Percentiles rank a stretch among this genome's conserved stretches.
Conservation (phyloP, 2,888 invertebrate species). For the Piscicola geometra region DNA sequence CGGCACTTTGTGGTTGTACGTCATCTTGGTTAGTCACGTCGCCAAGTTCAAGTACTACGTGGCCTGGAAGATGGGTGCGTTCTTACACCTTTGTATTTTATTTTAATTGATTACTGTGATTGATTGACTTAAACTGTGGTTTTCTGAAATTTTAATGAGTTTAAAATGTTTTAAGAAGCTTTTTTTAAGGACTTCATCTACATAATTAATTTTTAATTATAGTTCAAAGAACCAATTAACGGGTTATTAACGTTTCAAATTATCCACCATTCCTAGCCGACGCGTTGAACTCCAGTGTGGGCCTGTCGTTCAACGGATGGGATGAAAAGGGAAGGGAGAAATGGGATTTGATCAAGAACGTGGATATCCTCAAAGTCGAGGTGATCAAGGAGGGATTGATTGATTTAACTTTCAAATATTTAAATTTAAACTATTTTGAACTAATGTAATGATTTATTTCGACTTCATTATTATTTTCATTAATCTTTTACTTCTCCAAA, state of each 20-base stretch:
- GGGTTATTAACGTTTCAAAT: too few species aligned
- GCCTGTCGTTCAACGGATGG: constrained; percentile 82
- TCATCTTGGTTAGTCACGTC: constrained; percentile 70
- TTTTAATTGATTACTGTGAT: too few species aligned
- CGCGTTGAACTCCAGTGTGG: constrained; percentile 88
- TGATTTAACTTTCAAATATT: too few species aligned
- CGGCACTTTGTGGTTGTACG: constrained; percentile 61
- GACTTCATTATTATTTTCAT: not conserved
- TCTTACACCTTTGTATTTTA: too few species aligned
- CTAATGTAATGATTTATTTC: not conserved
- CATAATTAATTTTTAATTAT: too few species aligned
- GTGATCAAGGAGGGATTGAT: constrained; percentile 56
- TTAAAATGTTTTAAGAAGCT: too few species aligned
- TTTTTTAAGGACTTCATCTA: too few species aligned
- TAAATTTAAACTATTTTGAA: not conserved
- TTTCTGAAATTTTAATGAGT: too few species aligned
- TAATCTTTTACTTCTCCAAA: not conserved
- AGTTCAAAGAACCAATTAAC: too few species aligned
- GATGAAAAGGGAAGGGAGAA: constrained; percentile 67
- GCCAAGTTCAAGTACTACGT: constrained; percentile 89
- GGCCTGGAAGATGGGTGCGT: constrained; percentile 74
- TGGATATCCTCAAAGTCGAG: constrained; percentile 82
- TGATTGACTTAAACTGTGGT: too few species aligned
- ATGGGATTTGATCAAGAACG: constrained; percentile 90
- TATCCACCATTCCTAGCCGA: constrained; percentile 65